Evolutionary conservation across 2,113 vertebrate genomes (phyloP).

Genomic region (Oxyura jamaicensis): DNA sequence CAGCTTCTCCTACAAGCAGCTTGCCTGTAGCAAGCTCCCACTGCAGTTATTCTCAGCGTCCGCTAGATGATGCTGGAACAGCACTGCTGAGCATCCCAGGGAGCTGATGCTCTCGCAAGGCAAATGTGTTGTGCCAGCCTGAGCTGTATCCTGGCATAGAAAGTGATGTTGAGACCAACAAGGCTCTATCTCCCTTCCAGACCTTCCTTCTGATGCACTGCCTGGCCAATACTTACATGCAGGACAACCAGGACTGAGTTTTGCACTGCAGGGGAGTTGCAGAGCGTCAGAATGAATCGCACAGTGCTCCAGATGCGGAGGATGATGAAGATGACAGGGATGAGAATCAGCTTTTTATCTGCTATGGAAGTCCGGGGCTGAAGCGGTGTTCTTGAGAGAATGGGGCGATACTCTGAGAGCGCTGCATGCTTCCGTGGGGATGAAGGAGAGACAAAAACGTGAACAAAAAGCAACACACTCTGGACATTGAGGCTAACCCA

Average conservation of each 20-base stretch:
- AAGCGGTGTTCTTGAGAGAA: constrained; percentile 76
- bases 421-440: constrained; percentile 81
- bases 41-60: background rate
- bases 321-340: constrained; percentile 91
- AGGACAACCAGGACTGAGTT: constrained; percentile 85
- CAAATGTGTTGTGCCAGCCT: fast-evolving
- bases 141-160: fast-evolving
- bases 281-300: constrained; percentile 90
- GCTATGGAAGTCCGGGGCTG: constrained; percentile 80
- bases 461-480: background rate
- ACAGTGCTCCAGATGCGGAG: constrained; percentile 95
- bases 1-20: background rate
- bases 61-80: constrained; percentile 20
- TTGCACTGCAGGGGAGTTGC: constrained; percentile 78
- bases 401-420: constrained; percentile 92
- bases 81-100: background rate
- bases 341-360: constrained; percentile 90
- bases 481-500: background rate
- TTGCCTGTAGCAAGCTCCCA: fast-evolving
- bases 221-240: constrained; percentile 80
- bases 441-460: background rate
- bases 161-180: fast-evolving
- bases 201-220: fast-evolving
- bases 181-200: fast-evolving
- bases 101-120: fast-evolving